Evolutionary conservation across 2,797 vertebrate genomes (phyloP).

Genomic region (Myotis pilosus): DNA sequence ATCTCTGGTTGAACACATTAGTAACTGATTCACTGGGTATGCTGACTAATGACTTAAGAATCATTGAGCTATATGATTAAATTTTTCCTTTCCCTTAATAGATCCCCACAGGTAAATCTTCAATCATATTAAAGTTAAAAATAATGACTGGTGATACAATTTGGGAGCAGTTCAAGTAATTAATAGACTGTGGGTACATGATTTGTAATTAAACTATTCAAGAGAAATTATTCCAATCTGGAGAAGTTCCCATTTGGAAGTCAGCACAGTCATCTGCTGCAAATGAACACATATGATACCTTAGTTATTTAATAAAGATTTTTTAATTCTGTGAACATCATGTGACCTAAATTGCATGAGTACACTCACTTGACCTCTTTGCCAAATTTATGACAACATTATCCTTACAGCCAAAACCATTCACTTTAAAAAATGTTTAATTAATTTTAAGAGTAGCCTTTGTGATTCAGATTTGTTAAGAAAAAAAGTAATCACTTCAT

Average conservation of each 20-base stretch:
- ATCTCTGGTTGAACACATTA: conserved; percentile 24
- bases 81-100: conserved; percentile 36
- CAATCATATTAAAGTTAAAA: conserved; percentile 63
- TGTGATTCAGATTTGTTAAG: conserved; percentile 35
- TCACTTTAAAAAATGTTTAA: conserved; percentile 39
- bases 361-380: conserved; percentile 16
- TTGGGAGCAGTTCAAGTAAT: conserved; percentile 56
- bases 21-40: background rate
- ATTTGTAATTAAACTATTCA: conserved; percentile 65
- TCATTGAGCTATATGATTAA: conserved; percentile 28
- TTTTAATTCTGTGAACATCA: conserved; percentile 18
- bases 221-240: background rate
- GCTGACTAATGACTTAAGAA: conserved; percentile 27
- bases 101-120: conserved; percentile 44
- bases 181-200: conserved; percentile 43
- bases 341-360: conserved; percentile 9
- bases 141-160: conserved; percentile 60
- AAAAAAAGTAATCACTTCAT: background rate
- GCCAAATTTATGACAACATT: conserved; percentile 35
- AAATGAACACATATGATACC: background rate
- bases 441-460: conserved; percentile 29
- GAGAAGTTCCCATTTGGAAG: conserved; percentile 58
- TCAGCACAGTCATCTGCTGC: background rate
- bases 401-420: background rate
- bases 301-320: background rate